Base-by-base conservation (phyloP, 2,888 invertebrate genomes). In the Megamerina dolium region DNA sequence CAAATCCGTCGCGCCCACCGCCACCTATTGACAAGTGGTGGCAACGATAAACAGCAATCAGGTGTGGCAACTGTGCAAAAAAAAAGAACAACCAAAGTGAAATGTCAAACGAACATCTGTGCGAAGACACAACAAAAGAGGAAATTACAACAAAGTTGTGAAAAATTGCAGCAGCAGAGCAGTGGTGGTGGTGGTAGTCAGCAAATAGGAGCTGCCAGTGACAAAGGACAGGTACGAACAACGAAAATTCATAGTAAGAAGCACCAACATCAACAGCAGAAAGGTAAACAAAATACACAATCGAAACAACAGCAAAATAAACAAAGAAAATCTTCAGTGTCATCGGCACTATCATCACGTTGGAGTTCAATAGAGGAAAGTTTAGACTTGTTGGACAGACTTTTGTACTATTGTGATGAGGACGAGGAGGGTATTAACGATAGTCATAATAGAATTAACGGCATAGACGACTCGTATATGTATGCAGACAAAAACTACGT, bases 1-100 rank as follows among this genome's bases (percentile, higher is more conserved):
- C 63, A 64, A 57, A 58, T 68, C 40, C 68, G 68, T 50, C 68
- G 69, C n/a, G 69, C 68, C 3, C 62, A 70, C 49, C 69, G 69
- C 54, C 69, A 70, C 59, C 61, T 70, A 44, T 53, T 70, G 49
- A 68, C 67, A 5, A 66, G 66, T 53, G 62, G 62, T 33, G 69
- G 68, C 41, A 57, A 58, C 48, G 65, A 64, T 43, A 23, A 23
- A 23, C 23, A 23, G 6, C 23, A 23, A 23, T 13, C 44, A 45
- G 42, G 39, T 37, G 47, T 40, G 37, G 23, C 46, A 41, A 45
- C 46, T 30, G 36, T 38, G 36, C 36, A 26, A 29, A 42, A 46
- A 4, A 38, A 33, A 19, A 8, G 9, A 29, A 21, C 35, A 45
- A 31, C 19, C 16, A 37, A 26, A 33, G 37, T 29, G 35, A 43